These are phyloP conservation scores for Drosophila triauraria DNA, from an alignment of 1,140 invertebrate species.

Conservation along the genomic window DNA sequence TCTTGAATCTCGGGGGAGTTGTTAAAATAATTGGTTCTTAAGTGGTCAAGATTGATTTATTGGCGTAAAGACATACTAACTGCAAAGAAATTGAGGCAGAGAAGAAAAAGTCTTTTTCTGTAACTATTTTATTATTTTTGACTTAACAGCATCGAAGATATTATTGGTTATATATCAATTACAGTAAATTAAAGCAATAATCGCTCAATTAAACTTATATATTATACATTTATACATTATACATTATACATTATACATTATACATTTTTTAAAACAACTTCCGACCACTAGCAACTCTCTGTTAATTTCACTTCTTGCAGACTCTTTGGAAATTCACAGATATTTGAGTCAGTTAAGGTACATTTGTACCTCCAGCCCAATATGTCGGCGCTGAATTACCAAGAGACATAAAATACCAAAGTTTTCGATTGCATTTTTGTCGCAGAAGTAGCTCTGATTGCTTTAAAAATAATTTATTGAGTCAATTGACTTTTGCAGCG, in stretches of 20 bases:
- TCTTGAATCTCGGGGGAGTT: not conserved
- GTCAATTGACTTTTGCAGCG: slow-evolving; percentile 80
- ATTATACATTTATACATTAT: not conserved
- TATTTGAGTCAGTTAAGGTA: slow-evolving; percentile 16
- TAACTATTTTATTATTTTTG: too few relatives aligned
- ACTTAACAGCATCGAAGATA: too few relatives aligned
- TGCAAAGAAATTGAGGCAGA: not conserved
- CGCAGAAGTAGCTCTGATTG: slow-evolving; percentile 73
- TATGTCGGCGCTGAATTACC: slow-evolving; percentile 30
- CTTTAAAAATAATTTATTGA: slow-evolving; percentile 84
- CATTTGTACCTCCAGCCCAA: slow-evolving; percentile 29
- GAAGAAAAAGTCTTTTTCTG: not conserved
- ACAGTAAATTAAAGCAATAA: not conserved
- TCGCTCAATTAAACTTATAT: not conserved
- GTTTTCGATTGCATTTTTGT: slow-evolving; percentile 70
- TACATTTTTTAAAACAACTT: not conserved
- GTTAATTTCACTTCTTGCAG: too few relatives aligned
- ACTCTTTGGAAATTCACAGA: slow-evolving; percentile 16
- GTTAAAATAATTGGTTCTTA: not conserved
- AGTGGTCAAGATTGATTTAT: slow-evolving; percentile 2
- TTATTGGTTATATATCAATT: not conserved
- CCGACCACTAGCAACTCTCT: not conserved
- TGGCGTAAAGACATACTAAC: not conserved
- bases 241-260: too few relatives aligned
- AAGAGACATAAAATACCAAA: slow-evolving; percentile 41